These are phyloP conservation scores for Tragelaphus scriptus DNA, from an alignment of 2,113 vertebrate genomes.

Conservation along the genomic window DNA sequence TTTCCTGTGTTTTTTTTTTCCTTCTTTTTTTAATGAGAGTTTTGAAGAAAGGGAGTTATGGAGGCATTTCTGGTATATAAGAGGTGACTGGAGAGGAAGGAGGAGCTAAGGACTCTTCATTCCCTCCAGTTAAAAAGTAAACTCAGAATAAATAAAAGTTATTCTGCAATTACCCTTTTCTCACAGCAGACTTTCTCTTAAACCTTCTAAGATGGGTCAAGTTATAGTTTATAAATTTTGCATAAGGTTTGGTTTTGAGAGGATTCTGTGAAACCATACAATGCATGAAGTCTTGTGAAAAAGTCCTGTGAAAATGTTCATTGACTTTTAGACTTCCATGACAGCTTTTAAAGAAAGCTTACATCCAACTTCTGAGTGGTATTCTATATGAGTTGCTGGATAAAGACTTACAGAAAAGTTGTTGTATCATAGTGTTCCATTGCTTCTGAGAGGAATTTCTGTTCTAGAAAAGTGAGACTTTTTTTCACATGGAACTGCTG, in stretches of 20 bases:
- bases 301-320: not conserved
- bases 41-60: not conserved
- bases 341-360: not conserved
- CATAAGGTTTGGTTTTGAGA: not conserved
- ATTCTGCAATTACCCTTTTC: not conserved
- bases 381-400: not conserved
- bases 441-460: not conserved
- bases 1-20: not conserved
- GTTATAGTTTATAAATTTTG: not conserved
- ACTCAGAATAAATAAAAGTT: not conserved
- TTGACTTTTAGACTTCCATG: not conserved
- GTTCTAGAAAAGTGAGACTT: not conserved
- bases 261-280: not conserved
- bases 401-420: not conserved
- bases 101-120: not conserved
- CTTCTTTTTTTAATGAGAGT: not conserved
- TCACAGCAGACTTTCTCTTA: not conserved
- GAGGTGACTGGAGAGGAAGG: not conserved
- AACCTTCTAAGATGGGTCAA: not conserved
- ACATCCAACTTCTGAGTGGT: not conserved
- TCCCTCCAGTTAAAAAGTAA: not conserved
- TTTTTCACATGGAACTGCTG: not conserved
- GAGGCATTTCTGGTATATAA: not conserved
- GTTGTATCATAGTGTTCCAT: not conserved
- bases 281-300: not conserved